phyloP scores from a whole-genome alignment of 2,113 vertebrate species.

The Alethe diademata region DNA sequence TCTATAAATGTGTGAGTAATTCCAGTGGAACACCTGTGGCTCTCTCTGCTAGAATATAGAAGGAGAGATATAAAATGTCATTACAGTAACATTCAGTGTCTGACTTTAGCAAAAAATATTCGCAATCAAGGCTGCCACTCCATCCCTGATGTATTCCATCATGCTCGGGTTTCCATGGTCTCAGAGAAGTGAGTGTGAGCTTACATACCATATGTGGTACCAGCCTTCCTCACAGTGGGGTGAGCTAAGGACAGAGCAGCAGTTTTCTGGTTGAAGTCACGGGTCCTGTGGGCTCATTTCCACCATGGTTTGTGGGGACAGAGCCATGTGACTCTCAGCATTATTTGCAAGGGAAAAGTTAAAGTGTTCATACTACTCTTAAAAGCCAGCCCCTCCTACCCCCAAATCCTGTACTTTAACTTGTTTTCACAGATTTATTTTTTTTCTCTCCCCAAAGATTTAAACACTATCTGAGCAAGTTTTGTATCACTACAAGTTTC shows the following conservation, averaged over 20 bases:
- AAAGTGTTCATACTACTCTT: not conserved
- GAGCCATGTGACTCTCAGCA: not conserved
- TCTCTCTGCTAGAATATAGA: constrained; percentile 66
- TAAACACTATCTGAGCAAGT: not conserved
- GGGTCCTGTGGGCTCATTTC: constrained; percentile 10
- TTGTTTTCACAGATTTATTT: not conserved
- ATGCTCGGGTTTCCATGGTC: not conserved
- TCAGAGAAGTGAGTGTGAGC: constrained; percentile 26
- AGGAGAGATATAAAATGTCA: constrained; percentile 66
- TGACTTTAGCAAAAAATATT: constrained; percentile 39
- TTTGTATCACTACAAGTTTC: not conserved
- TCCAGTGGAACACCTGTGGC: constrained; percentile 98
- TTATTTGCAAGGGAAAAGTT: not conserved
- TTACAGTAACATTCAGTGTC: constrained; percentile 43
- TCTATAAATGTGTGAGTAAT: constrained; percentile 94
- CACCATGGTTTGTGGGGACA: constrained; percentile 20
- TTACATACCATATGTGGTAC: not conserved
- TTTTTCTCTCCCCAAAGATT: not conserved
- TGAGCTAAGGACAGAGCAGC: constrained; percentile 17
- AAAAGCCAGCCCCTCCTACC: not conserved
- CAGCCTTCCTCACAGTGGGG: constrained; percentile 2
- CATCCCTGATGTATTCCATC: constrained; percentile 23
- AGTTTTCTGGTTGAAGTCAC: constrained; percentile 12
- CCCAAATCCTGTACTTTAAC: not conserved
- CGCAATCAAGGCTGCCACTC: constrained; percentile 48